These are phyloP conservation scores for Orthosia gothica DNA, from an alignment of 2,888 invertebrate species.

Conservation along the genomic window DNA sequence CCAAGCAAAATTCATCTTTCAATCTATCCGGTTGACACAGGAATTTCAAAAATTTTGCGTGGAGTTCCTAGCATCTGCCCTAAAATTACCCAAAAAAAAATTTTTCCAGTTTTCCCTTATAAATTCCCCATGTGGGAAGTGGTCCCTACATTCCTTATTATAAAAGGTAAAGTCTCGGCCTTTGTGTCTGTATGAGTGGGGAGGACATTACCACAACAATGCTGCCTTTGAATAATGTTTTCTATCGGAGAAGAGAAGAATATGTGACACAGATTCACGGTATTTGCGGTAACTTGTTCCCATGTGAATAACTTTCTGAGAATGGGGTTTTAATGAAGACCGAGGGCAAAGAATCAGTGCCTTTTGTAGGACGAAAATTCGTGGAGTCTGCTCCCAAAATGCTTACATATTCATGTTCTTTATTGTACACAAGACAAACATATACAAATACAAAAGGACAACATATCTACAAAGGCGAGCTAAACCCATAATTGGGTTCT, in stretches of 20 bases:
- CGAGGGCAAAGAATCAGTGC: not conserved
- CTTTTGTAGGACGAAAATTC: not conserved
- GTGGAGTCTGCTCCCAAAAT: too few relatives aligned
- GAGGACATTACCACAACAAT: slow-evolving; percentile 10
- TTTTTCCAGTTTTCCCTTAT: too few relatives aligned
- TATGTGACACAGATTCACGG: not conserved
- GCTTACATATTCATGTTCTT: too few relatives aligned
- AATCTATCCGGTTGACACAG: too few relatives aligned
- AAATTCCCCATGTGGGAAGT: not conserved
- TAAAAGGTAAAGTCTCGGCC: slow-evolving; percentile 13
- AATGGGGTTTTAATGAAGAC: not conserved
- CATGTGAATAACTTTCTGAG: not conserved
- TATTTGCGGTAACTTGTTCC: not conserved
- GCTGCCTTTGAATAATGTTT: not conserved
- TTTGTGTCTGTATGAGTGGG: slow-evolving; percentile 3
- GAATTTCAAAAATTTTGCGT: too few relatives aligned
- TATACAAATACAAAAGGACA: too few relatives aligned
- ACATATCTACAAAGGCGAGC: too few relatives aligned
- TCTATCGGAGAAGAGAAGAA: not conserved
- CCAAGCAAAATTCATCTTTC: too few relatives aligned
- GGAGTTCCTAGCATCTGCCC: not conserved
- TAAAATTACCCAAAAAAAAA: too few relatives aligned
- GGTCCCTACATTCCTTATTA: slow-evolving; percentile 20
- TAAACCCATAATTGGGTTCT: too few relatives aligned
- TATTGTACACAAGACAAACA: too few relatives aligned